These are phyloP conservation scores for Trichomycterus rosablanca DNA, from an alignment of 2,113 vertebrate genomes.

Conservation along the genomic window DNA sequence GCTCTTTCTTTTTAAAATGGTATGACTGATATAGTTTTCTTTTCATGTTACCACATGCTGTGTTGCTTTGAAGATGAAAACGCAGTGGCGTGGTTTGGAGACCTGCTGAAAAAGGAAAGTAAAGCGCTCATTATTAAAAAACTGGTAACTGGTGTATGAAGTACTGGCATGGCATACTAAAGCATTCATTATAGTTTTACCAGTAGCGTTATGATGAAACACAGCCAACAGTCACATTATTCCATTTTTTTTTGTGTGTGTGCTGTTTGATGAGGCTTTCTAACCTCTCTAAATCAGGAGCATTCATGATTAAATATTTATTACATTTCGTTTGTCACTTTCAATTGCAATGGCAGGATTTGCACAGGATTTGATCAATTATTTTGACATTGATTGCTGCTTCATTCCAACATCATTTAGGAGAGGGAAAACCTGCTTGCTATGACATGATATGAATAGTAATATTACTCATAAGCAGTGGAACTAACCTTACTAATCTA, in stretches of 20 bases:
- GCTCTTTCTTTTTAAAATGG: constrained; percentile 35
- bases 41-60: constrained; percentile 38
- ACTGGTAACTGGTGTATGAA: constrained; percentile 42
- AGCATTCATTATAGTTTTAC: constrained; percentile 7
- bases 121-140: constrained; percentile 42
- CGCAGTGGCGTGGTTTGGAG: constrained; percentile 29
- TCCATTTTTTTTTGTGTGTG: background rate
- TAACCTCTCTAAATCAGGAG: background rate
- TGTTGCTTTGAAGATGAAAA: constrained; percentile 47
- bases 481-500: too few species aligned
- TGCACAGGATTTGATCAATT: too few species aligned
- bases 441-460: too few species aligned
- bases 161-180: constrained; percentile 20
- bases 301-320: too few species aligned
- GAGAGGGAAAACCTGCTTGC: too few species aligned
- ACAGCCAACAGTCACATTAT: constrained; percentile 17
- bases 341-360: too few species aligned
- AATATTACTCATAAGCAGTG: too few species aligned
- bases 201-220: constrained; percentile 13
- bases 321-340: too few species aligned
- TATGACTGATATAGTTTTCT: constrained; percentile 28
- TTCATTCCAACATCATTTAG: too few species aligned
- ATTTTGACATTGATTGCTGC: too few species aligned
- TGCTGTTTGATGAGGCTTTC: background rate
- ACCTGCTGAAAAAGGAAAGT: constrained; percentile 23